Evolutionary conservation across 2,888 invertebrate genomes (phyloP), one percentile per base, ranked within the genome.

Genomic region (Holacanthella duospinosa): DNA sequence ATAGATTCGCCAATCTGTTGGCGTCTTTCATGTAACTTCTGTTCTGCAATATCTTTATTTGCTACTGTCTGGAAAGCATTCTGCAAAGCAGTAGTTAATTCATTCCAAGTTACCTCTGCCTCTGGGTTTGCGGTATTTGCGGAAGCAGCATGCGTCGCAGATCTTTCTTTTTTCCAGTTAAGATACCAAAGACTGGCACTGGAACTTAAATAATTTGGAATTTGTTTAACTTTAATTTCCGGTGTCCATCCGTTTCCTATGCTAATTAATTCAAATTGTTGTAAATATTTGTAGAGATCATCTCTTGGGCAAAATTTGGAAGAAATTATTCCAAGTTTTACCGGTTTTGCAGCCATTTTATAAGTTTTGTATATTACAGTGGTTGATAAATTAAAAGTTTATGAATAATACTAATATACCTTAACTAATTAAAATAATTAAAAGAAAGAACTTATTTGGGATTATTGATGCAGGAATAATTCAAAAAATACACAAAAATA

Each of bases 71-170:
- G 4, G 29, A 57, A 57, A 4, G 57, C 57, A 29, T 28, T 9
- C 21, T 57, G 57, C 9, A 57, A 29, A 9, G 57, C 57, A 9
- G 36, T 28, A 9, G 57, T 29, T 21, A 57, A 21, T n/a, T 57
- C 36, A 21, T 36, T 25, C 21, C 27, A 57, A 4, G 6, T 16
- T 57, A 57, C 6, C 4, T 57, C 57, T n/a, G 57, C 29, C 24
- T 27, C 29, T 4, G 29, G 29, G 9, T 57, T 9, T n/a, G n/a
- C n/a, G 2, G 57, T 25, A 2, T 2, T 16, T 3, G 2, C 29
- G 9, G 29, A 19, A 9, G 29, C 36, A 9, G 25, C 4, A 21
- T 27, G 28, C 57, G 4, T 29, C 21, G 9, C 57, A 3, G 29
- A 12, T 29, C 29, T 9, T 9, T 29, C 21, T 29, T 21, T 29